These are phyloP conservation scores for Gallinago media DNA, from an alignment of 2,113 vertebrate species.

Conservation along the genomic window DNA sequence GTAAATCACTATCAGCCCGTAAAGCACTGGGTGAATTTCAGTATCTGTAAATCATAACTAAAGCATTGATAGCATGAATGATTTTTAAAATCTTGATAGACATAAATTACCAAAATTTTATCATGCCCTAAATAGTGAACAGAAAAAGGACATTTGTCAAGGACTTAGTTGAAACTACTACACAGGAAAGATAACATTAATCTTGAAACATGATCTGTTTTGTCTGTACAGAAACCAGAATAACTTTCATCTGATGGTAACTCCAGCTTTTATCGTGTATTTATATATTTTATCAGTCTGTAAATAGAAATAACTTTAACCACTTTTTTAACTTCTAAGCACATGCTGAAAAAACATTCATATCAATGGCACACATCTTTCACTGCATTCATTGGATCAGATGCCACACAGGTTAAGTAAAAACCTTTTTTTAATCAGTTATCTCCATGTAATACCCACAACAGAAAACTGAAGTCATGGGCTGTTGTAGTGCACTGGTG, in stretches of 20 bases:
- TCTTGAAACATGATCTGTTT: background rate
- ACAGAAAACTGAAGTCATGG: background rate
- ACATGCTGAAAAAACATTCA: background rate
- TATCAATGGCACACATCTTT: background rate
- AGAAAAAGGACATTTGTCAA: background rate
- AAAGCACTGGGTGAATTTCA: background rate
- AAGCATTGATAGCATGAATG: background rate
- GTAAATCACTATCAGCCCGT: background rate
- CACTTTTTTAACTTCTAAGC: background rate
- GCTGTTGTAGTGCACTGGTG: rapidly evolving
- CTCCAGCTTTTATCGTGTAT: background rate
- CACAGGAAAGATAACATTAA: background rate
- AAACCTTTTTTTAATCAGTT: background rate
- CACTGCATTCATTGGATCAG: background rate
- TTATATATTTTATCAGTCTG: background rate
- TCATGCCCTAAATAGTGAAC: background rate
- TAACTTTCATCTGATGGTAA: background rate
- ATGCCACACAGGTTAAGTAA: background rate
- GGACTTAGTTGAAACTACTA: background rate
- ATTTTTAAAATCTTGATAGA: background rate
- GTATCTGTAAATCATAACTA: background rate
- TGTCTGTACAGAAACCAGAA: background rate
- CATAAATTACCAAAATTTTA: background rate
- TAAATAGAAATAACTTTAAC: background rate
- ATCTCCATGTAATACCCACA: rapidly evolving